A percentile compares a stretch with the other conserved stretches of the same genome.
These are phyloP conservation scores for Phyllotreta cruciferae DNA, from an alignment of 2,888 invertebrate genomes.

Conservation along the genomic window DNA sequence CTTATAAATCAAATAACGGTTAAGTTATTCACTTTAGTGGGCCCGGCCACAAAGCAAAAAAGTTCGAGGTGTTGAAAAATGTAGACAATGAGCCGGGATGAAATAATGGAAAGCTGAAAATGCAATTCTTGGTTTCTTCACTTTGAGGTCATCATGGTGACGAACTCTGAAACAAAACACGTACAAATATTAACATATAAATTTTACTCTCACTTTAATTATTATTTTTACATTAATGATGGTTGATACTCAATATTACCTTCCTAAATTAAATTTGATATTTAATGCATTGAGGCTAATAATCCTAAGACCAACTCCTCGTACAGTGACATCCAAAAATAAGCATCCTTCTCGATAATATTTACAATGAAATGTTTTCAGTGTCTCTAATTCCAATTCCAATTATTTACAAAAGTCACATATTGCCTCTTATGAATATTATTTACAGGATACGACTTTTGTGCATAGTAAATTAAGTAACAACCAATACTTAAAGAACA, in stretches of 20 bases:
- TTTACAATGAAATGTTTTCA: not conserved
- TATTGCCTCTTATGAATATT: no score
- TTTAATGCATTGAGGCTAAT: no score
- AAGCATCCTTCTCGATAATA: no score
- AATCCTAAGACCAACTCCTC: no score
- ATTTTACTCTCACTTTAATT: not conserved
- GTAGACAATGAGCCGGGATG: conserved; percentile 59
- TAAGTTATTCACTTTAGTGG: conserved; percentile 58
- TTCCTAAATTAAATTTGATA: not conserved
- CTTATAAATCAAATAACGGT: conserved; percentile 58
- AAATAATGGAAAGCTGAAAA: conserved; percentile 62
- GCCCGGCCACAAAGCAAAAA: conserved; percentile 58
- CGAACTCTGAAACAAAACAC: conserved; percentile 86
- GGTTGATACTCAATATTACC: not conserved
- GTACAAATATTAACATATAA: conserved; percentile 47
- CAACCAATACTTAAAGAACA: not conserved
- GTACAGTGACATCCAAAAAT: no score
- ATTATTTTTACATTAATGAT: not conserved
- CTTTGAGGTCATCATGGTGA: conserved; percentile 99
- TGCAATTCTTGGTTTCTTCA: conserved; percentile 77
- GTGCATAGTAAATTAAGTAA: conserved; percentile 2
- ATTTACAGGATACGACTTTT: not conserved
- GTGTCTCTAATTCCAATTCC: not conserved
- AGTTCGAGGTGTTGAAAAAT: conserved; percentile 58
- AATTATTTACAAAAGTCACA: conserved; percentile 7